Base-by-base conservation (phyloP, 2,797 vertebrate genomes). In the Urocyon cinereoargenteus region DNA sequence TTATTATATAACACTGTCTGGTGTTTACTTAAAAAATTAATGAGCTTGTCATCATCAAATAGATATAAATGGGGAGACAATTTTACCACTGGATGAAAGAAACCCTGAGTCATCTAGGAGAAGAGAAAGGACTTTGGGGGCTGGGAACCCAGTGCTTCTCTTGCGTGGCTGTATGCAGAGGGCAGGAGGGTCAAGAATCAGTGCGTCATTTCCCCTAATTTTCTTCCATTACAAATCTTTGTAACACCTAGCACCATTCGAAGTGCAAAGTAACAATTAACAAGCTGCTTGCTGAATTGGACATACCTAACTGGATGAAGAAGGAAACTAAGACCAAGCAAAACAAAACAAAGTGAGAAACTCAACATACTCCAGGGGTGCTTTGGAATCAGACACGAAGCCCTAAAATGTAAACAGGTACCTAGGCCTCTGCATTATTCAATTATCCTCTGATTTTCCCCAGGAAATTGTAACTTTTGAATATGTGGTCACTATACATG, bases 21-120 rank as follows among this genome's bases (percentile, higher is more conserved):
- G 4, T 90, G 45, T 78, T 97, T 64, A 26, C 49, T 91, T 95
- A 93, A 79, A 87, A 81, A 94, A 34, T 72, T 26, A 90, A 57
- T 82, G 55, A 82, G 4, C 31, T 59, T 87, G 61, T 57, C 55
- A 26, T 59, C 24, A 16, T 84, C 51, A 59, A 31, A 59, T 40
- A 78, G 73, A 78, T 24, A 51, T 13, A 55, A 78, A 31, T 79
- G 45, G n/a, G 6, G 86, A 89, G 68, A 86, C 8, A 77, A 72
- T 82, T 66, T 92, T 59, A 77, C 6, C 22, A 49, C 64, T 45
- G 36, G 59, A 49, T 22, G 75, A 94, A n/a, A 77, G 77, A 77
- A 96, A 49, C 2, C 28, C 6, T 5, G 31, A 57, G 34, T 93
- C 36, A 59, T 36, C 36, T 51, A 62, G n/a, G 24, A 92, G 66